phyloP scores from a whole-genome alignment of 2,888 invertebrate genomes.

The Epiblema foenella region DNA sequence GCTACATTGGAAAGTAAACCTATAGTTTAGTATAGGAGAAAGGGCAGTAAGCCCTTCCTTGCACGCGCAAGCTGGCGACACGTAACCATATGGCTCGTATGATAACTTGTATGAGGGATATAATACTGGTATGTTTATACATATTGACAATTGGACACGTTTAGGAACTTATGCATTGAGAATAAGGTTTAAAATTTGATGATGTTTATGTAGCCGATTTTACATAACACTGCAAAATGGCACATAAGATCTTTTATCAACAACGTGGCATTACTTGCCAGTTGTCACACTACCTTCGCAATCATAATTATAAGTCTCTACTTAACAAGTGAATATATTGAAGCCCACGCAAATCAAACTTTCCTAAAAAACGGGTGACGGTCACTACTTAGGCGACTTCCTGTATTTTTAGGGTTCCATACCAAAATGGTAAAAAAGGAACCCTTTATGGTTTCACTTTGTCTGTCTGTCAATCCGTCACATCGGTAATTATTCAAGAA shows the following conservation, averaged over 20 bases:
- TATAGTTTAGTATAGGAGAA: conserved; percentile 56
- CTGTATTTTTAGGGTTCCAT: no score
- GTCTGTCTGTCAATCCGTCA: no score
- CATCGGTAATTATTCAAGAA: no score
- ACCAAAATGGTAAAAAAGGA: no score
- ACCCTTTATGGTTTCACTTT: no score
- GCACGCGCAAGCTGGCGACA: conserved; percentile 56
- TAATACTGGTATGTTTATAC: no score
- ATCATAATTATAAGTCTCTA: background rate
- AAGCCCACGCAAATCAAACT: background rate
- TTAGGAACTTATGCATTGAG: background rate
- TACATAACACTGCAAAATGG: background rate
- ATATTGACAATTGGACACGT: background rate
- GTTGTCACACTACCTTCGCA: background rate
- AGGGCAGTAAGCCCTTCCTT: conserved; percentile 62
- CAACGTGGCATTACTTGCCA: background rate
- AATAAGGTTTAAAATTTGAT: background rate
- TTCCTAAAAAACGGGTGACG: no score
- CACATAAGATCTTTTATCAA: background rate
- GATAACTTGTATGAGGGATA: conserved; percentile 18
- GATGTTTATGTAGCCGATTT: background rate
- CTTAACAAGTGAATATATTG: background rate
- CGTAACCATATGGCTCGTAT: conserved; percentile 51
- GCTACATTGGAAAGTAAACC: conserved; percentile 32
- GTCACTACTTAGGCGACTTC: no score